Evolutionary conservation across 2,888 invertebrate genomes (phyloP), one percentile per base, ranked within the genome.

Genomic region (Drosophila barbarae): DNA sequence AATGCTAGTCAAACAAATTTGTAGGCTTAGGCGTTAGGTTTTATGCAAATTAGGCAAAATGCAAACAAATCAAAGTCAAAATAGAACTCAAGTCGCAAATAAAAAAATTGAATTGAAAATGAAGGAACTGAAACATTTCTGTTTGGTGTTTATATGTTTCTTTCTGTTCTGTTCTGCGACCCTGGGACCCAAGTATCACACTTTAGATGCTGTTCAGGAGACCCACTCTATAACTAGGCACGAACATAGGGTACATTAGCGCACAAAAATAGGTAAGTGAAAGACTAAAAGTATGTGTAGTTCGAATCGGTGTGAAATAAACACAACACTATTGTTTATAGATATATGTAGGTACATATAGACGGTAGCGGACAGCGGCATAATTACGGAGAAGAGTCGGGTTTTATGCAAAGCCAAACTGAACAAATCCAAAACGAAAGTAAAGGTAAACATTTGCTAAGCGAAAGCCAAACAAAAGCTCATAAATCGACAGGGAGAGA

Each of bases 391-490:
- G 79, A 71, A 69, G 74, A 78, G 76, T 75, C 66, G 68, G 71
- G 73, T 73, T 68, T 69, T 77, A 78, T 79, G 79, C 79, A 79
- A 71, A 73, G 54, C 54, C 46, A 64, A 79, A 58, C 49, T 51
- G 41, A 46, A 26, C 52, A 60, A 39, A 44, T 54, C 47, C 30
- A 49, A 64, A 59, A 35, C 30, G 23, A 75, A 73, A 66, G 49
- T 65, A 65, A 74, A 81, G 76, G 76, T 81, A 73, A 79, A 79
- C 77, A 82, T 79, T 77, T 72, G 80, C 83, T 77, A 82, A 82
- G 78, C 83, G 79, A 77, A 79, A 78, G 51, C 82, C 82, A 82
- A 82, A 78, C 79, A 78, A 82, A 78, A 81, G 78, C 77, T 81
- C 78, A 77, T 74, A 81, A 81, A 81, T 77, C 74, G 77, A 76